Evolutionary conservation across 1,140 invertebrate species (phyloP).

Genomic region (Coelopa frigida): DNA sequence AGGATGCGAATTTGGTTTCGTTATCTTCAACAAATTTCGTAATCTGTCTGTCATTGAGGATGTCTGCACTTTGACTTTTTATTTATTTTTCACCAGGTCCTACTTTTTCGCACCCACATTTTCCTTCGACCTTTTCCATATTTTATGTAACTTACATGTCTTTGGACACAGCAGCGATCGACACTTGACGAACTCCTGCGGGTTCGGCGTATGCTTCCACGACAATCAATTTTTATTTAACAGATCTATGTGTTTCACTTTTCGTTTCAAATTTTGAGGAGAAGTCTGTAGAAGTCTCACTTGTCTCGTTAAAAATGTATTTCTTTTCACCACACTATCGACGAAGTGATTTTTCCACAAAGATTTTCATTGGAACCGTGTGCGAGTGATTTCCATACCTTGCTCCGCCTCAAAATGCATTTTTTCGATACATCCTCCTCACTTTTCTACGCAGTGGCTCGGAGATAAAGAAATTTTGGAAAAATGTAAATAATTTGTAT

Average conservation of each 20-base stretch:
- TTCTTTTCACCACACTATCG: slow-evolving; percentile 6
- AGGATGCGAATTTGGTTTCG: no score
- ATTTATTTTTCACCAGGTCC: no score
- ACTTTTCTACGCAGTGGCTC: no score
- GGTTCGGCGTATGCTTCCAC: slow-evolving; percentile 2
- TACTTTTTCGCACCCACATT: no score
- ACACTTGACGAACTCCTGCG: not conserved
- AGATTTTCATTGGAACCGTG: not conserved
- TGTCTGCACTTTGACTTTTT: no score
- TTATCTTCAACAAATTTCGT: no score
- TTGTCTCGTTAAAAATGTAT: no score
- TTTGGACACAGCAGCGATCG: not conserved
- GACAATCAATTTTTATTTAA: not conserved
- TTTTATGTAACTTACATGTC: not conserved
- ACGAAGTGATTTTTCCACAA: slow-evolving; percentile 6
- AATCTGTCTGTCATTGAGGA: no score
- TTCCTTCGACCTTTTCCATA: no score
- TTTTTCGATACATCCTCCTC: slow-evolving; percentile 1
- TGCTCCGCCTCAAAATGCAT: not conserved
- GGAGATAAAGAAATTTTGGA: no score
- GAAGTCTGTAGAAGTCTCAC: not conserved
- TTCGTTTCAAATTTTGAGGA: not conserved
- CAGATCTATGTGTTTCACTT: not conserved
- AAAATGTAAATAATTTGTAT: not conserved
- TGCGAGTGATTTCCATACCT: not conserved